Conservation (phyloP, 1,140 invertebrate species). For the Caenorhabditis brenneri region DNA sequence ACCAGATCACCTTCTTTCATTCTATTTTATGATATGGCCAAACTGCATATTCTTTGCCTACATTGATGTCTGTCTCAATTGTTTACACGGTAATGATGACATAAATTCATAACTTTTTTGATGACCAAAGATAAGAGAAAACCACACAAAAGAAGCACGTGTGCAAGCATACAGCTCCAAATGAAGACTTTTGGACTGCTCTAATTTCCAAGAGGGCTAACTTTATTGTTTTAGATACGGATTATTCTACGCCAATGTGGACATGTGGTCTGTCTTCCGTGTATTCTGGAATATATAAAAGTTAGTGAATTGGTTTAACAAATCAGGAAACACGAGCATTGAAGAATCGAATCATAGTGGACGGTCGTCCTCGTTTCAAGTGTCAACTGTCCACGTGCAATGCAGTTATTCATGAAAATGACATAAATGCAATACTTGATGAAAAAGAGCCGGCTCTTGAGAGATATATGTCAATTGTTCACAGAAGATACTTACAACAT, state of each 20-base stretch:
- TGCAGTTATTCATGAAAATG: constrained; percentile 3
- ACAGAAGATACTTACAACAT: constrained; percentile 12
- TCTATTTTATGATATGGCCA: not conserved
- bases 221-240: not conserved
- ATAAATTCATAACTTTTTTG: constrained; percentile 27
- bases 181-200: too few relatives aligned
- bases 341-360: not conserved
- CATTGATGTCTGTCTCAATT: not conserved
- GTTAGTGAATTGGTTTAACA: not conserved
- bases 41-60: not conserved
- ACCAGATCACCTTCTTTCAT: not conserved
- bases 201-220: not conserved
- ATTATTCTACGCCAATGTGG: constrained; percentile 35
- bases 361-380: constrained; percentile 8
- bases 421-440: constrained; percentile 25
- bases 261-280: not conserved
- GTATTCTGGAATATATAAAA: not conserved
- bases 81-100: constrained; percentile 28
- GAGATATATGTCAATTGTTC: constrained; percentile 1
- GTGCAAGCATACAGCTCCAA: not conserved
- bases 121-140: not conserved
- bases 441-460: constrained; percentile 27
- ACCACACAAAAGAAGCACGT: not conserved
- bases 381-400: not conserved
- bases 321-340: not conserved